Percentiles rank a stretch among this genome's conserved stretches.
Evolutionary conservation across 2,888 invertebrate species (phyloP).

Genomic region (Argyra leucocephala): DNA sequence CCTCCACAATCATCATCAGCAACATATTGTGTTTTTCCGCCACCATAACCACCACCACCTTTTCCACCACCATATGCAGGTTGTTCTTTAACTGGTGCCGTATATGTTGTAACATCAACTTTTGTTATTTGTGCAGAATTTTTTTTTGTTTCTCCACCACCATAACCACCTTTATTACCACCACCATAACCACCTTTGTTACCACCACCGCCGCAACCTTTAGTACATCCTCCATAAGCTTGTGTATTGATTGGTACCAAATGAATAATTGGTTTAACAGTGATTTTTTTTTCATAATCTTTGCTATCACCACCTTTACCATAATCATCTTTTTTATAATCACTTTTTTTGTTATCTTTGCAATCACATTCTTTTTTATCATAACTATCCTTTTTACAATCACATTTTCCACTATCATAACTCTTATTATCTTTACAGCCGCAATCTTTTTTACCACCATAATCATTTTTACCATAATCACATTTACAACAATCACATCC

Average conservation of each 20-base stretch:
- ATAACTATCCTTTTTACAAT: background rate
- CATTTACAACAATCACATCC: too few species aligned
- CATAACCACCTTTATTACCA: too few species aligned
- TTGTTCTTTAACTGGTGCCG: background rate
- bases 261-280: background rate
- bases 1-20: conserved; percentile 16
- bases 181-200: background rate
- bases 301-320: too few species aligned
- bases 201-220: background rate
- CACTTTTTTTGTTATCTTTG: too few species aligned
- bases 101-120: conserved; percentile 9
- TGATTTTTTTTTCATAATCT: background rate
- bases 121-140: conserved; percentile 8
- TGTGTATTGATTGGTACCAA: background rate
- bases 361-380: too few species aligned
- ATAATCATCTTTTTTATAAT: too few species aligned
- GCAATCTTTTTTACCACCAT: background rate
- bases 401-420: background rate
- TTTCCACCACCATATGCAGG: conserved; percentile 16
- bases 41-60: conserved; percentile 18
- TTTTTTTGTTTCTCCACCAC: background rate
- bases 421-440: background rate
- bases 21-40: conserved; percentile 18
- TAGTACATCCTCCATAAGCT: background rate
- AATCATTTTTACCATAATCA: too few species aligned